Conservation (phyloP, 2,797 vertebrate genomes). For the Gobio occitaniae region DNA sequence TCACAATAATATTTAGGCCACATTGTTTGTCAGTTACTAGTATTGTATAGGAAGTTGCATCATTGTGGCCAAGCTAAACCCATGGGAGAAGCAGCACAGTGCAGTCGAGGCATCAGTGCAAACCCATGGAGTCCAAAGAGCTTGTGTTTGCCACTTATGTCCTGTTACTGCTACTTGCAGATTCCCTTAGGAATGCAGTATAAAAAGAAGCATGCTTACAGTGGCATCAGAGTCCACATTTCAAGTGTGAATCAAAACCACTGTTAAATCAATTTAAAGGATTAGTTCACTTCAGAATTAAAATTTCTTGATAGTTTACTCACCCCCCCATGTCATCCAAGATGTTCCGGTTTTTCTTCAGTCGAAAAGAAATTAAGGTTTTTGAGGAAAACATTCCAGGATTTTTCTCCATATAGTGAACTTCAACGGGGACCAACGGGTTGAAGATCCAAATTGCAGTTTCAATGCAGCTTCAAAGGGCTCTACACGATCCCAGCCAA, state of each 20-base stretch:
- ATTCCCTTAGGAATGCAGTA: constrained; percentile 30
- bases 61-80: constrained; percentile 24
- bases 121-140: not conserved
- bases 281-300: too few relatives aligned
- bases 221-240: constrained; percentile 27
- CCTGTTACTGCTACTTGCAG: constrained; percentile 6
- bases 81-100: constrained; percentile 13
- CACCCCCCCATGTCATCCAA: too few relatives aligned
- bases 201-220: constrained; percentile 24
- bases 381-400: too few relatives aligned
- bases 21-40: constrained; percentile 31
- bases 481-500: too few relatives aligned
- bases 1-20: constrained; percentile 11
- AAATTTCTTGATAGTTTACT: too few relatives aligned
- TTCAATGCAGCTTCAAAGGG: too few relatives aligned
- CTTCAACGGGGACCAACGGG: too few relatives aligned
- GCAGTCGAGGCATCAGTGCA: constrained; percentile 22
- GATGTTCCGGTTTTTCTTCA: too few relatives aligned
- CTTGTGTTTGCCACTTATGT: constrained; percentile 37
- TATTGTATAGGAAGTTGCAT: constrained; percentile 31
- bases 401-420: too few relatives aligned
- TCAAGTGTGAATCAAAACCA: not conserved
- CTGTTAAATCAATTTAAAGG: not conserved
- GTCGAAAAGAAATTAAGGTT: too few relatives aligned
- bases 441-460: too few relatives aligned